Evolutionary conservation across 1,140 invertebrate genomes (phyloP), one percentile per base, ranked within the genome.

Genomic region (Drosophila kanapiae): DNA sequence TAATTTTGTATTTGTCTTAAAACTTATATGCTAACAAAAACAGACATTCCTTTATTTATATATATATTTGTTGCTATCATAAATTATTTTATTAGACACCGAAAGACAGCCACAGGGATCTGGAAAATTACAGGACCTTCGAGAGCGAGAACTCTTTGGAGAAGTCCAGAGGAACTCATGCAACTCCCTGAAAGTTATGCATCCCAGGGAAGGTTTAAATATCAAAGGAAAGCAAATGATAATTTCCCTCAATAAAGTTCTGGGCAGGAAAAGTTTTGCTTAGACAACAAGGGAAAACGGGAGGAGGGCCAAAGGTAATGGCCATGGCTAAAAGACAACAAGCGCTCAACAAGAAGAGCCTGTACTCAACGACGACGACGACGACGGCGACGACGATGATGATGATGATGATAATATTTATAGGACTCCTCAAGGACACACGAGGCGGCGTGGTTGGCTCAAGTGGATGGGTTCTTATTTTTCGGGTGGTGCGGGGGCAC

Each of bases 351-450:
- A 38, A 75, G 38, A 62, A 62, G 48, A 37, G 74, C 64, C 47
- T 72, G 69, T 67, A 77, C 72, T 84, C 82, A 74, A 62, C 59
- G 45, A 67, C 61, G 62, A 72, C 61, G 75, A 78, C 78, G 70
- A 78, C 75, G 80, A 78, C 78, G 35, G 40, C 16, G 61, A 59
- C 13, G 43, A 40, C 27, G 72, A 62, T 59, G 82, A 74, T 70
- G 69, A 64, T 67, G 84, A 78, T 78, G 85, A 90, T 90, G 80
- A 90, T 90, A 90, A 90, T 90, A 90, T 90, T 90, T 90, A 90
- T 90, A 80, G 71, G 85, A 62, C 78, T 90, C 78, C 85, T 90
- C 78, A 90, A 90, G 85, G 85, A 82, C 85, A 90, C 85, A 84
- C 74, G 43, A 71, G 61, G 72, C 75, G 60, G 64, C 37, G 43